phyloP scores from a whole-genome alignment of 2,888 invertebrate species.

The Ichneumoninae sp. region DNA sequence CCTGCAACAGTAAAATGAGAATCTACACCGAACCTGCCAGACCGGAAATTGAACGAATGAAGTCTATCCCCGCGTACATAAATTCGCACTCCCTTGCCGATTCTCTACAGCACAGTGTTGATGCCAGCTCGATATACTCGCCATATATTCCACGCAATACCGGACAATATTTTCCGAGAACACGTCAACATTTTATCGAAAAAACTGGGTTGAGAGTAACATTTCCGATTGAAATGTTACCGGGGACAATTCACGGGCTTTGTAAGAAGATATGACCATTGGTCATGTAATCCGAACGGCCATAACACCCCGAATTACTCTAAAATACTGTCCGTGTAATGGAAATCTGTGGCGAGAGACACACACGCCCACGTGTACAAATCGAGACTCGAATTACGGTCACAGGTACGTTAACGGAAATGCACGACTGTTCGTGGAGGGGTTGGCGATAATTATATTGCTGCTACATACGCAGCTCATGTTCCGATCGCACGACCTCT shows the following conservation, averaged over 20 bases:
- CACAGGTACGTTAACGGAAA: neutral
- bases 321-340: neutral
- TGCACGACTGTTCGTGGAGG: neutral
- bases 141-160: too few relatives aligned
- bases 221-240: too few relatives aligned
- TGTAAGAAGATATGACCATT: too few relatives aligned
- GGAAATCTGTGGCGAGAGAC: neutral
- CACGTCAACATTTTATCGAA: too few relatives aligned
- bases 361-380: neutral
- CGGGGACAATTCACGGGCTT: too few relatives aligned
- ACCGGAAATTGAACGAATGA: constrained; percentile 32
- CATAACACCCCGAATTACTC: neutral
- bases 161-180: too few relatives aligned
- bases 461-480: neutral
- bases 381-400: neutral
- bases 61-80: neutral
- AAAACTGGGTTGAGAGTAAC: too few relatives aligned
- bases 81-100: neutral
- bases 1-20: constrained; percentile 23
- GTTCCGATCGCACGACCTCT: neutral
- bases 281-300: too few relatives aligned
- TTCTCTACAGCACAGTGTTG: neutral
- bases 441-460: neutral
- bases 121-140: neutral
- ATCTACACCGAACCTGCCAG: neutral